Percentiles rank a stretch among this genome's conserved stretches.
Evolutionary conservation across 1,140 invertebrate species (phyloP).

Genomic region (Ceratosolen fusciceps): DNA sequence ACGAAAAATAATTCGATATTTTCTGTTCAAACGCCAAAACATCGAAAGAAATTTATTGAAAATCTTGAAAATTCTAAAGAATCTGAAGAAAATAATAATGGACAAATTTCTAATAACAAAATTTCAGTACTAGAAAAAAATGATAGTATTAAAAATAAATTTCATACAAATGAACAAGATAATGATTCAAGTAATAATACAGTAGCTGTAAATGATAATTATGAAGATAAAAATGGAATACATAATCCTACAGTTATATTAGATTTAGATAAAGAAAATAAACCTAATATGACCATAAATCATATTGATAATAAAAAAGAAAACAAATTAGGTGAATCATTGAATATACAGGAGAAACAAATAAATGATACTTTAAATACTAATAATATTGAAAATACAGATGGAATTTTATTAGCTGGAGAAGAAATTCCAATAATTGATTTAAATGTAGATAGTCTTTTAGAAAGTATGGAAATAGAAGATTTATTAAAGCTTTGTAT

Average conservation of each 20-base stretch:
- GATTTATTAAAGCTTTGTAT: slow-evolving; percentile 82
- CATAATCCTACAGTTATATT: slow-evolving; percentile 36
- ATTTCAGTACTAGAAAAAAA: slow-evolving; percentile 14
- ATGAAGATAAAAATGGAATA: slow-evolving; percentile 36
- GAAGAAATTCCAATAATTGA: slow-evolving; percentile 79
- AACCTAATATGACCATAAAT: slow-evolving; percentile 31
- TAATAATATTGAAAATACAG: slow-evolving; percentile 40
- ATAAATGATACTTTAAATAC: slow-evolving; percentile 43
- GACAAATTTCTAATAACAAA: slow-evolving; percentile 53
- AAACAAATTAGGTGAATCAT: slow-evolving; percentile 42
- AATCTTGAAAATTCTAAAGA: slow-evolving; percentile 53
- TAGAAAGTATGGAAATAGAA: slow-evolving; percentile 81
- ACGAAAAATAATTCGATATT: slow-evolving; percentile 68
- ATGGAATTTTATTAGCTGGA: slow-evolving; percentile 71
- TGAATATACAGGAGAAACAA: slow-evolving; percentile 43
- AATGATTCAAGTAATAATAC: slow-evolving; percentile 63
- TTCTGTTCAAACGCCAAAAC: slow-evolving; percentile 58
- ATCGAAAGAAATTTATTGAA: slow-evolving; percentile 42
- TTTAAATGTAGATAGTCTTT: slow-evolving; percentile 79
- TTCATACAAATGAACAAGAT: slow-evolving; percentile 52
- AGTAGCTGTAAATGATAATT: slow-evolving; percentile 54
- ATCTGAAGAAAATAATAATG: slow-evolving; percentile 66
- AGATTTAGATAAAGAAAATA: slow-evolving; percentile 40
- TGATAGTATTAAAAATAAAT: slow-evolving; percentile 19
- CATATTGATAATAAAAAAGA: slow-evolving; percentile 32